Base-by-base conservation (phyloP, 2,113 vertebrate genomes). In the Myanophis thanlyinensis region DNA sequence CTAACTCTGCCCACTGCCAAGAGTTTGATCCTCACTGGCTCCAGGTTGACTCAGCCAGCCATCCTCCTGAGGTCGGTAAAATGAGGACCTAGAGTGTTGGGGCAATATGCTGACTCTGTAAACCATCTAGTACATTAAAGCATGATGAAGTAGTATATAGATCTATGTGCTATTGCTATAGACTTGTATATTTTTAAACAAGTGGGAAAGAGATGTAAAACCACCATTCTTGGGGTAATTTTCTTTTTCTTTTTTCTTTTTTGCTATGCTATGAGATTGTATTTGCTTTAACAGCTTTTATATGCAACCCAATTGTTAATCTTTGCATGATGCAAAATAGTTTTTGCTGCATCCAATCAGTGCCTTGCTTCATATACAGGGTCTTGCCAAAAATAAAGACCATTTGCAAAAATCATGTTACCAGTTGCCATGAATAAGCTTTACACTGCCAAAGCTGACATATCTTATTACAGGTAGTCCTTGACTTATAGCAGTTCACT, bases 391-490 rank as follows among this genome's bases (percentile, higher is more conserved):
- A 35, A 56, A 7, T 49, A 93, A 92, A 73, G 67, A 93, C 13
- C 6, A 3, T 84, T 4, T 85, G 54, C 1, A 0, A 87, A 67
- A 40, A 46, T 91, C 44, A 53, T 84, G 35, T 13, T 89, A 67
- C n/a, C 88, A 91, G 20, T 1, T 93, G 73, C 88, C 1, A 0
- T 92, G 94, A 86, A 91, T 91, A 80, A 92, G 1, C 23, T 90
- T 95, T 95, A 67, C 35, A 94, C 90, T 91, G 86, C 40, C 93
- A 73, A 89, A 89, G 22, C 5, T 94, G 89, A 87, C 1, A 0
- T 94, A 15, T 3, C 85, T 8, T 85, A 85, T 90, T 30, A 44
- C 80, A 46, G 20, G 9, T 30, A 27, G 56, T 59, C 25, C 56
- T 59, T 27, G 56, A 59, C 0, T 59, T 59, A 59, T 9, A 30